phyloP scores from a whole-genome alignment of 2,797 vertebrate species.

The Okamejei kenojei region DNA sequence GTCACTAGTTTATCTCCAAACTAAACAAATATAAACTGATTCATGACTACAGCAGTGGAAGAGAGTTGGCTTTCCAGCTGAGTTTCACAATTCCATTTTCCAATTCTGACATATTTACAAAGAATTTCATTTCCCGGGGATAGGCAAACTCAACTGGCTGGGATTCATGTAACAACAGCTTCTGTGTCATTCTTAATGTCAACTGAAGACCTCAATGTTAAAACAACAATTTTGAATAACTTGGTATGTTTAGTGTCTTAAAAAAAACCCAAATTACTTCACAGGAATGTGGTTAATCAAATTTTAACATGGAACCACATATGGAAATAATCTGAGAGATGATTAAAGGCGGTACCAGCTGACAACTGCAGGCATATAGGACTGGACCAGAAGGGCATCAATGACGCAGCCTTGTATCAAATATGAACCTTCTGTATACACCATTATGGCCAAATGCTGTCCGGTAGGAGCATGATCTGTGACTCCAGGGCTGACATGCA shows the following conservation, averaged over 20 bases:
- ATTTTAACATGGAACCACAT: neutral
- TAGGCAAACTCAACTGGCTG: neutral
- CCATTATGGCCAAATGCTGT: neutral
- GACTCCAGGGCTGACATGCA: neutral
- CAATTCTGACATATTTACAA: neutral
- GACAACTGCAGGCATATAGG: neutral
- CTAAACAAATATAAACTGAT: too few relatives aligned
- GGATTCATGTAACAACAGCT: neutral
- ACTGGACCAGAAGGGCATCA: neutral
- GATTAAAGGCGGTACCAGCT: neutral
- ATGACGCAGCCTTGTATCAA: neutral
- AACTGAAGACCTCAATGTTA: neutral
- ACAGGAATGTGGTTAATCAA: neutral
- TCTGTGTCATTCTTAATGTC: neutral
- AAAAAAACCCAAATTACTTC: neutral
- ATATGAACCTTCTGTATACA: neutral
- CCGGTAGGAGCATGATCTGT: neutral
- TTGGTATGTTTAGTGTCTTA: neutral
- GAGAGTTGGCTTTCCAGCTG: neutral
- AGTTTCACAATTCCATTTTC: conserved; percentile 2
- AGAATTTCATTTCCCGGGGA: neutral
- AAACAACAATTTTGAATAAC: neutral
- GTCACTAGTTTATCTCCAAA: too few relatives aligned
- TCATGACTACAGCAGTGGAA: neutral
- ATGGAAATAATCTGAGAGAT: too few relatives aligned